These are phyloP conservation scores for Dolichomitus sp. DNA, from an alignment of 2,888 invertebrate species.

Conservation along the genomic window DNA sequence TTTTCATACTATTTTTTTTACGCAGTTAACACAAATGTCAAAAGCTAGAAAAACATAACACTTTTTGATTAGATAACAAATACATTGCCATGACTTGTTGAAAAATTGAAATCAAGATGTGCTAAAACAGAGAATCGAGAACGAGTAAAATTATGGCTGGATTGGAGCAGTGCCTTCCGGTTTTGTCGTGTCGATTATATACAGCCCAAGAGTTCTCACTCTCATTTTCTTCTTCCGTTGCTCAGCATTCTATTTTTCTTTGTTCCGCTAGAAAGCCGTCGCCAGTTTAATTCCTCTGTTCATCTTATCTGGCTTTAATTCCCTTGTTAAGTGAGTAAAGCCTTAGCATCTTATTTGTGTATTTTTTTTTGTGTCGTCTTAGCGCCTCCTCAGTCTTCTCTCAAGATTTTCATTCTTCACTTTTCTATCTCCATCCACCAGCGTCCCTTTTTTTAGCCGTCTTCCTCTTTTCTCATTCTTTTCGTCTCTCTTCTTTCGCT, in stretches of 20 bases:
- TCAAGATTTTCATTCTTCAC: slow-evolving; percentile 68
- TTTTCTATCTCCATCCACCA: slow-evolving; percentile 56
- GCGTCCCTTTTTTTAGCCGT: background rate
- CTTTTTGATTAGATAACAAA: background rate
- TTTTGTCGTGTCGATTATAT: slow-evolving; percentile 16
- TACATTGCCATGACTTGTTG: background rate
- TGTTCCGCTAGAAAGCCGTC: slow-evolving; percentile 52
- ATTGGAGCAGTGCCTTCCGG: slow-evolving; percentile 27
- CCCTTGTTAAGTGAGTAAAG: slow-evolving; percentile 65
- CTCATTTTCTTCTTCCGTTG: slow-evolving; percentile 28
- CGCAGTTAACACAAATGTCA: too few species aligned
- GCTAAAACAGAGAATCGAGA: slow-evolving; percentile 34
- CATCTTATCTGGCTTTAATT: slow-evolving; percentile 57
- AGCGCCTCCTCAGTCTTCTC: slow-evolving; percentile 46
- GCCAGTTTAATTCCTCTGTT: slow-evolving; percentile 62
- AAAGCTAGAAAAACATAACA: background rate
- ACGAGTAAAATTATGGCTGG: slow-evolving; percentile 44
- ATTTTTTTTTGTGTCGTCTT: slow-evolving; percentile 13
- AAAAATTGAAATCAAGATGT: slow-evolving; percentile 14
- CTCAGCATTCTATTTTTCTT: slow-evolving; percentile 43
- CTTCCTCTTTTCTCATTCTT: slow-evolving; percentile 58
- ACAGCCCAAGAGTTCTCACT: slow-evolving; percentile 3
- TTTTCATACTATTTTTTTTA: too few species aligned
- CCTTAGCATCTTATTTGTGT: slow-evolving; percentile 59
- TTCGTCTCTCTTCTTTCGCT: slow-evolving; percentile 37